Evolutionary conservation across 2,113 vertebrate species (phyloP).

Genomic region (Tenrec ecaudatus): DNA sequence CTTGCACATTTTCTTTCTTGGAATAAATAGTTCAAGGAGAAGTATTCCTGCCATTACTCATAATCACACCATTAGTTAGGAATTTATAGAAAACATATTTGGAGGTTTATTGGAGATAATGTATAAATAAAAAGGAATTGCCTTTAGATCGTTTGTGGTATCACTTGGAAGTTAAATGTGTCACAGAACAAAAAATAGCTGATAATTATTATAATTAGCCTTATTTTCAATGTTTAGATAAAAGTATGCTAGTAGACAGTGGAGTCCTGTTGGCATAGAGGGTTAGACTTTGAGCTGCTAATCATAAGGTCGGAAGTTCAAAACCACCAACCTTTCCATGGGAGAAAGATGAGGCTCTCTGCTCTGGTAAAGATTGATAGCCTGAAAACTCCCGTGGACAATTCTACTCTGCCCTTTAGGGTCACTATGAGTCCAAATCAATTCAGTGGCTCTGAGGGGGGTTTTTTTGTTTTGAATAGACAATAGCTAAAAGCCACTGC

Average conservation of each 20-base stretch:
- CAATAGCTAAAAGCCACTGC: too few species aligned
- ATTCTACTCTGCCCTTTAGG: too few species aligned
- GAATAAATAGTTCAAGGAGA: conserved; percentile 34
- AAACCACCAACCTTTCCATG: too few species aligned
- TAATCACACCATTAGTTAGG: conserved; percentile 40
- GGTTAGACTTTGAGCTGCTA: too few species aligned
- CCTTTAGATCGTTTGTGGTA: background rate
- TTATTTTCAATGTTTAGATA: background rate
- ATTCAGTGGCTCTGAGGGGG: too few species aligned
- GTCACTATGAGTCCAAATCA: too few species aligned
- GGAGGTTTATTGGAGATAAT: conserved; percentile 49
- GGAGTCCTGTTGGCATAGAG: background rate
- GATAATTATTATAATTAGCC: conserved; percentile 9
- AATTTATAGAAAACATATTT: conserved; percentile 59
- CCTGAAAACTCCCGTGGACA: too few species aligned
- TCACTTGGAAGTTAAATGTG: conserved; percentile 51
- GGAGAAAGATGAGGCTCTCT: too few species aligned
- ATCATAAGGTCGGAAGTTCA: too few species aligned
- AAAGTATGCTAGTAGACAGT: background rate
- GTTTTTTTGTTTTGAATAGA: too few species aligned
- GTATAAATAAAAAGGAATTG: conserved; percentile 44
- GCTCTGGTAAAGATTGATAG: too few species aligned
- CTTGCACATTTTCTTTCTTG: conserved; percentile 43
- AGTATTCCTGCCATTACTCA: conserved; percentile 6
- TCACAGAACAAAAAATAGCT: conserved; percentile 26